Evolutionary conservation across 2,888 invertebrate species (phyloP).

Genomic region (Labia minor): DNA sequence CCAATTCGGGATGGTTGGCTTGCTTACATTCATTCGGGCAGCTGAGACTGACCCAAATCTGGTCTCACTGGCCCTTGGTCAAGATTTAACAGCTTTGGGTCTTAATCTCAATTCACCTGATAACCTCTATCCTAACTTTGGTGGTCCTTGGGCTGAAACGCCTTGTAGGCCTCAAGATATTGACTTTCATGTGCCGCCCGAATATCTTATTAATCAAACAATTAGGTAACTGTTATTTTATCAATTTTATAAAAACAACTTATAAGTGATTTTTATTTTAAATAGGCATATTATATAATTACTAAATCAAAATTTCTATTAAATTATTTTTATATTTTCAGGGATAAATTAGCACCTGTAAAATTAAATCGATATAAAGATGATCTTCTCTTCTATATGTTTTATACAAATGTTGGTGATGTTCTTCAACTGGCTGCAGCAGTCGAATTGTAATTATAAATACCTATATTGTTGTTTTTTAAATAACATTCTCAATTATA

Average conservation of each 20-base stretch:
- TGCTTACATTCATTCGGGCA: slow-evolving; percentile 94
- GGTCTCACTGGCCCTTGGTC: slow-evolving; percentile 91
- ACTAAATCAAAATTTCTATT: slow-evolving; percentile 14
- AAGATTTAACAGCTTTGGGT: slow-evolving; percentile 94
- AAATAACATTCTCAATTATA: too few species aligned
- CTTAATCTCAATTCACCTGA: slow-evolving; percentile 97
- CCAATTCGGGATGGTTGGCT: slow-evolving; percentile 98
- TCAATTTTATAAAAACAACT: too few species aligned
- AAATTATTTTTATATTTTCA: too few species aligned
- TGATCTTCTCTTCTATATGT: slow-evolving; percentile 97
- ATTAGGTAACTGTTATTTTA: slow-evolving; percentile 60
- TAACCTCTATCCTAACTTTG: slow-evolving; percentile 95
- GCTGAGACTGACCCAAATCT: slow-evolving; percentile 95
- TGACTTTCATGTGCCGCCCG: slow-evolving; percentile 95
- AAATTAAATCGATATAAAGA: slow-evolving; percentile 96
- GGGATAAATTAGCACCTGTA: slow-evolving; percentile 88
- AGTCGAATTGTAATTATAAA: slow-evolving; percentile 74
- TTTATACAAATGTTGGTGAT: slow-evolving; percentile 98
- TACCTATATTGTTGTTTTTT: too few species aligned
- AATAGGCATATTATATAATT: background rate
- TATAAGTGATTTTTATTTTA: slow-evolving; percentile 13
- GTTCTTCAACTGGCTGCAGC: slow-evolving; percentile 96
- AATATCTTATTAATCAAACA: slow-evolving; percentile 94
- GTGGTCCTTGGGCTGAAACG: slow-evolving; percentile 97
- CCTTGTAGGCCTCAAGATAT: slow-evolving; percentile 98